Percentiles rank a stretch among this genome's conserved stretches.
These are phyloP conservation scores for Acanthurus tractus DNA, from an alignment of 2,797 vertebrate genomes.

Conservation along the genomic window DNA sequence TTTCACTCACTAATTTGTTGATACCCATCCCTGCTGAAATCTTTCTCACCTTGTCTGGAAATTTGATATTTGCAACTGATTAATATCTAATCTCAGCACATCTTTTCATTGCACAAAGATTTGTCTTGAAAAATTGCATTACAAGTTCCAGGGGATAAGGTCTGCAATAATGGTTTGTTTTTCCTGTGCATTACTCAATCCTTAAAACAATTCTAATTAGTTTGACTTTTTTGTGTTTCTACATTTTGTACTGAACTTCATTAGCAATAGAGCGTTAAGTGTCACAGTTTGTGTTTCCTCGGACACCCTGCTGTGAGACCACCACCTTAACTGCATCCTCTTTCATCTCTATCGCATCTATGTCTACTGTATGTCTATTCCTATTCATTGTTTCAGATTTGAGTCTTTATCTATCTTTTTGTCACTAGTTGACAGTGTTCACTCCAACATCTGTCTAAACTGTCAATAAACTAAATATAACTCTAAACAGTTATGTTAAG, in stretches of 20 bases:
- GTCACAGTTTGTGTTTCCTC: not conserved
- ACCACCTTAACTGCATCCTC: not conserved
- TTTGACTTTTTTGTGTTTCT: constrained; percentile 11
- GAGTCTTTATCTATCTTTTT: not conserved
- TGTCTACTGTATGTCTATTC: not conserved
- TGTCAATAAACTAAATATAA: not conserved
- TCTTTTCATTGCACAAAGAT: too few relatives aligned
- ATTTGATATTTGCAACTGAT: constrained; percentile 12
- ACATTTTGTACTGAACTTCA: not conserved
- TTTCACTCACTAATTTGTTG: too few relatives aligned
- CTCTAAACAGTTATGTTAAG: not conserved
- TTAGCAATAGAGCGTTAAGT: not conserved
- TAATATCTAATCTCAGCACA: constrained; percentile 12
- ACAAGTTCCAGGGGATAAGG: not conserved
- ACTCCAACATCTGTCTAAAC: not conserved
- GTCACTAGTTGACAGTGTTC: not conserved
- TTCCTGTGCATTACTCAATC: constrained; percentile 6
- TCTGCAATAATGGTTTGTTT: constrained; percentile 12
- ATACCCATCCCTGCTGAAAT: not conserved
- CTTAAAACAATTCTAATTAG: constrained; percentile 2
- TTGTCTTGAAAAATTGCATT: not conserved
- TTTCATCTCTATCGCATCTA: not conserved
- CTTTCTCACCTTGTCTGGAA: not conserved
- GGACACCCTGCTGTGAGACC: not conserved
- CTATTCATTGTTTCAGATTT: not conserved